Conservation (phyloP, 2,888 invertebrate species). For the Molorchus minor region DNA sequence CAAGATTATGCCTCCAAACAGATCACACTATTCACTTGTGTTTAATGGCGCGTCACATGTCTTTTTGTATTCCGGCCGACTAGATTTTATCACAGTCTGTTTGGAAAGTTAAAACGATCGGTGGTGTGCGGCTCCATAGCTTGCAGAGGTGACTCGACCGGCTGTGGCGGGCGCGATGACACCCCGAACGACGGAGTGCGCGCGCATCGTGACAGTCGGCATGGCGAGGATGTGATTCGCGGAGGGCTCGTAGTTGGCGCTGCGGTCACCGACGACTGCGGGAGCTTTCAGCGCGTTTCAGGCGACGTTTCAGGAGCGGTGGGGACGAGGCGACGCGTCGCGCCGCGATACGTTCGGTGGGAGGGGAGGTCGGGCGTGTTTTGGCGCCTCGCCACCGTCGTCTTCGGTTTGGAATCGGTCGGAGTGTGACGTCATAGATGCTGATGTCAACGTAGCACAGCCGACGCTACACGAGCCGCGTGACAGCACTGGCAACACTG, state of each 20-base stretch:
- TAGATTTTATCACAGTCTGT: slow-evolving; percentile 34
- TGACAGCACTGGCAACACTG: no score
- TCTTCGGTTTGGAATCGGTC: no score
- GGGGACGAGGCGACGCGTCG: background rate
- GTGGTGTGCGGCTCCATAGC: slow-evolving; percentile 37
- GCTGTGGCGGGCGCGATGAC: slow-evolving; percentile 27
- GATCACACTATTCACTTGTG: slow-evolving; percentile 29
- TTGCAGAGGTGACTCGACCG: slow-evolving; percentile 38
- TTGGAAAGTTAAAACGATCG: slow-evolving; percentile 17
- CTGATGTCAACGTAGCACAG: no score
- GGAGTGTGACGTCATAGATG: no score
- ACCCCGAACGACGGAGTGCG: slow-evolving; percentile 32
- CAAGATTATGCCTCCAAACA: slow-evolving; percentile 5
- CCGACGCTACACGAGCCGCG: no score
- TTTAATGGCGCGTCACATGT: background rate
- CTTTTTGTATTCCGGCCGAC: slow-evolving; percentile 1
- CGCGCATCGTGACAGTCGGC: slow-evolving; percentile 17
- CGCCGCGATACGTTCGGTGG: no score
- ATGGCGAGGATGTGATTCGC: background rate
- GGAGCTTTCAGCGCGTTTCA: background rate
- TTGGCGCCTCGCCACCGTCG: no score
- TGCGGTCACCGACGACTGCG: slow-evolving; percentile 12
- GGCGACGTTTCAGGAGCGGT: background rate
- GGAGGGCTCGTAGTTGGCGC: slow-evolving; percentile 4
- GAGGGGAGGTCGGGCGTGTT: background rate